A percentile compares a stretch with the other conserved stretches of the same genome.
These are phyloP conservation scores for Danio kyathit DNA, from an alignment of 2,797 vertebrate genomes.

Conservation along the genomic window DNA sequence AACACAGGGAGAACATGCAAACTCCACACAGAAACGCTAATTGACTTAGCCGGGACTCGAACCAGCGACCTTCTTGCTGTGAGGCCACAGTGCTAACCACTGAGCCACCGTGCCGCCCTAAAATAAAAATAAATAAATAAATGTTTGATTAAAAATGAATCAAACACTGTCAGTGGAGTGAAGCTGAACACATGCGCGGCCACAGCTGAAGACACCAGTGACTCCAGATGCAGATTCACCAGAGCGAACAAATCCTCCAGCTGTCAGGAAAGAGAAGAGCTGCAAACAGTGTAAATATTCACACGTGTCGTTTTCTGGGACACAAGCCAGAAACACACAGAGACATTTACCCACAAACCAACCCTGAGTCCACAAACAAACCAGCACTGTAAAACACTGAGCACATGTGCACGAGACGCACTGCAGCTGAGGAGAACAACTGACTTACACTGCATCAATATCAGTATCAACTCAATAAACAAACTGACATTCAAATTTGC, in stretches of 20 bases:
- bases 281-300: slow-evolving; percentile 6
- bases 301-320: slow-evolving; percentile 2
- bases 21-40: no score
- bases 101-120: no score
- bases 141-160: no score
- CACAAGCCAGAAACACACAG: background rate
- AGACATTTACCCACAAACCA: background rate
- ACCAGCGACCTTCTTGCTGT: no score
- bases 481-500: no score
- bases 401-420: background rate
- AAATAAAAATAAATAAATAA: no score
- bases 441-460: no score
- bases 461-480: no score
- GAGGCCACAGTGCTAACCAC: no score
- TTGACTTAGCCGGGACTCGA: no score
- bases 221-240: slow-evolving; percentile 32
- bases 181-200: slow-evolving; percentile 20
- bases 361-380: background rate
- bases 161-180: background rate
- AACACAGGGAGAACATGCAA: no score
- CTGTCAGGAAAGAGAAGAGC: slow-evolving; percentile 24
- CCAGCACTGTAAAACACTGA: background rate
- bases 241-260: slow-evolving; percentile 12
- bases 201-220: slow-evolving; percentile 18
- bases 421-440: background rate